A percentile compares a stretch with the other conserved stretches of the same genome.
These are phyloP conservation scores for Drosophila pseudoobscura DNA, from an alignment of 1,140 invertebrate genomes.

Conservation along the genomic window DNA sequence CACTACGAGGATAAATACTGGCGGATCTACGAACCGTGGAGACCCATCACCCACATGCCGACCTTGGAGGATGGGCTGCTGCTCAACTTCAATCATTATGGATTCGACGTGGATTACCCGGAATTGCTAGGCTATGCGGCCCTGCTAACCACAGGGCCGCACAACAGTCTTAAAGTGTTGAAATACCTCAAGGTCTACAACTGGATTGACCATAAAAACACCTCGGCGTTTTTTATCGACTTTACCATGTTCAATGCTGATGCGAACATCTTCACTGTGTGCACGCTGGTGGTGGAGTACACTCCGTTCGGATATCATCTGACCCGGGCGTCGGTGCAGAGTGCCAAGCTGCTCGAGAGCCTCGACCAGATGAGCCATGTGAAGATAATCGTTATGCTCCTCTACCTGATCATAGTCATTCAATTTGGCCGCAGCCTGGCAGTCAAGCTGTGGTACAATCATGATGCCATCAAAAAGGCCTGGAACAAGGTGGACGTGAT, in stretches of 20 bases:
- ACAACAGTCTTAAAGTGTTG: slow-evolving; percentile 38
- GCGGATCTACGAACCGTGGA: slow-evolving; percentile 65
- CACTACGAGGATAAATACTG: slow-evolving; percentile 60
- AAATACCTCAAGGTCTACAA: slow-evolving; percentile 27
- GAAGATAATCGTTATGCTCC: background rate
- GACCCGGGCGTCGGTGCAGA: slow-evolving; percentile 1
- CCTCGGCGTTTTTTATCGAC: slow-evolving; percentile 60
- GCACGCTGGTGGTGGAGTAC: slow-evolving; percentile 49
- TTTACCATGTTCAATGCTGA: slow-evolving; percentile 69
- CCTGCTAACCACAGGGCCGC: slow-evolving; percentile 25
- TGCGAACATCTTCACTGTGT: slow-evolving; percentile 45
- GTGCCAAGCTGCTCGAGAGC: slow-evolving; percentile 25
- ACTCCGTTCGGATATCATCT: slow-evolving; percentile 48
- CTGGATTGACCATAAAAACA: slow-evolving; percentile 45
- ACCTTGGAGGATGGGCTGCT: slow-evolving; percentile 1
- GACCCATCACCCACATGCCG: background rate
- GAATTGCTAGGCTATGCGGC: slow-evolving; percentile 51
- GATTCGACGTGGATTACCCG: slow-evolving; percentile 21
- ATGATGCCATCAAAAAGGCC: background rate
- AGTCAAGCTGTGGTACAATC: slow-evolving; percentile 44
- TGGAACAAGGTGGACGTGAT: slow-evolving; percentile 65
- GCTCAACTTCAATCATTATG: slow-evolving; percentile 12
- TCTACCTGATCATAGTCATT: slow-evolving; percentile 51
- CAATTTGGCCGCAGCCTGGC: slow-evolving; percentile 42
- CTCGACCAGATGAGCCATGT: background rate